Evolutionary conservation across 2,113 vertebrate genomes (phyloP).

Genomic region (Rhinolophus ferrumequinum): DNA sequence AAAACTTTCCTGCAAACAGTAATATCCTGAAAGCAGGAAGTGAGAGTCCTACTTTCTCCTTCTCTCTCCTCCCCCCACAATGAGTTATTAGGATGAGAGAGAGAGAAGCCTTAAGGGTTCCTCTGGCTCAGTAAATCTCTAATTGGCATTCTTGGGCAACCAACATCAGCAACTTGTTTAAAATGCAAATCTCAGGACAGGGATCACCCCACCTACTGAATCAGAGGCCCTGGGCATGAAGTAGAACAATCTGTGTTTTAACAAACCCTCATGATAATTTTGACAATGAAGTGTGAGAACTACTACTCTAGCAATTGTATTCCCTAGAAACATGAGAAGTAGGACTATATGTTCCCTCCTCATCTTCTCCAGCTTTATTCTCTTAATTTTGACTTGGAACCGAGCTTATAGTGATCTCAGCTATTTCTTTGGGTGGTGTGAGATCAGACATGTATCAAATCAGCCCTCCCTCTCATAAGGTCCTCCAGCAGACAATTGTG

Average conservation of each 20-base stretch:
- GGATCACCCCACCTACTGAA: background rate
- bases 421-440: background rate
- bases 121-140: background rate
- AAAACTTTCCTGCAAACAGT: background rate
- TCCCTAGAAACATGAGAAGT: background rate
- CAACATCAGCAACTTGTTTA: background rate
- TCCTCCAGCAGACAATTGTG: background rate
- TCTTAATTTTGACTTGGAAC: background rate
- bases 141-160: background rate
- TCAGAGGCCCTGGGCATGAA: background rate
- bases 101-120: background rate
- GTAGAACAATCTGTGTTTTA: background rate
- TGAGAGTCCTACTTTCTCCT: background rate
- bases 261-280: background rate
- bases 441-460: background rate
- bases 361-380: background rate
- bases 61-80: too few species aligned
- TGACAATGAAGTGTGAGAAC: background rate
- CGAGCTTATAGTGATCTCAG: background rate
- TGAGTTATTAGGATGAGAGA: background rate
- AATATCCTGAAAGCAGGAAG: background rate
- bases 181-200: background rate
- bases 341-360: background rate
- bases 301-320: background rate
- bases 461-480: background rate